Conservation (phyloP, 2,113 vertebrate genomes). For the Oxygymnocypris stewartii region DNA sequence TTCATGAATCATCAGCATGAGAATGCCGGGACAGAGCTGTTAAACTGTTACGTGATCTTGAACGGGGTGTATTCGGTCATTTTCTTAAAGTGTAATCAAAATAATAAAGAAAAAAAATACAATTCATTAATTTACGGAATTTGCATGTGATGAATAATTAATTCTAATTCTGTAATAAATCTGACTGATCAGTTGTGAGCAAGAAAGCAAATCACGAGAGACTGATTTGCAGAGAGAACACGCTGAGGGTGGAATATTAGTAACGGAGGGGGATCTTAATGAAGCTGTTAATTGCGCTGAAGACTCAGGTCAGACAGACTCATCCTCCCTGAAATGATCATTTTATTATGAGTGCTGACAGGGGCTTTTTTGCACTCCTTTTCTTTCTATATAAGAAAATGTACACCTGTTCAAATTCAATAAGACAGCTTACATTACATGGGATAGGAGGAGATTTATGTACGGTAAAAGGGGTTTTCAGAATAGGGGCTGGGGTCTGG, state of each 20-base stretch:
- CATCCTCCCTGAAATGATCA: slow-evolving; percentile 36
- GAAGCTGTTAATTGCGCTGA: slow-evolving; percentile 52
- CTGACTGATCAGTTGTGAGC: not conserved
- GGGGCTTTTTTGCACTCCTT: not conserved
- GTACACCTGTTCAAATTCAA: not conserved
- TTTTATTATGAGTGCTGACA: slow-evolving; percentile 47
- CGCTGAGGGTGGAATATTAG: slow-evolving; percentile 53
- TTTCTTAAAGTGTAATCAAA: not conserved
- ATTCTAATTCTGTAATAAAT: not conserved
- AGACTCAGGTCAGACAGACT: slow-evolving; percentile 33
- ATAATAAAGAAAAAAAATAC: not conserved
- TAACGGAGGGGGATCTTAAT: slow-evolving; percentile 47
- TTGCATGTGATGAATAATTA: not conserved
- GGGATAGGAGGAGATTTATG: not conserved
- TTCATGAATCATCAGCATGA: slow-evolving; percentile 9
- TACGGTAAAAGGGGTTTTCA: not conserved
- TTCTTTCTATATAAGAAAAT: not conserved
- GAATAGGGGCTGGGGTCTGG: not conserved
- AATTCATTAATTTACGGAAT: not conserved
- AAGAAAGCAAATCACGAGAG: not conserved
- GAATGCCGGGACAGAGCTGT: too few species aligned
- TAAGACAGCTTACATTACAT: not conserved
- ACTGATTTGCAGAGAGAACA: not conserved
- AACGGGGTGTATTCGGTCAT: not conserved
- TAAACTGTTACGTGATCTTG: not conserved